A percentile compares a stretch with the other conserved stretches of the same genome.
Evolutionary conservation across 2,888 invertebrate genomes (phyloP).

Genomic region (Rotaria sp.): DNA sequence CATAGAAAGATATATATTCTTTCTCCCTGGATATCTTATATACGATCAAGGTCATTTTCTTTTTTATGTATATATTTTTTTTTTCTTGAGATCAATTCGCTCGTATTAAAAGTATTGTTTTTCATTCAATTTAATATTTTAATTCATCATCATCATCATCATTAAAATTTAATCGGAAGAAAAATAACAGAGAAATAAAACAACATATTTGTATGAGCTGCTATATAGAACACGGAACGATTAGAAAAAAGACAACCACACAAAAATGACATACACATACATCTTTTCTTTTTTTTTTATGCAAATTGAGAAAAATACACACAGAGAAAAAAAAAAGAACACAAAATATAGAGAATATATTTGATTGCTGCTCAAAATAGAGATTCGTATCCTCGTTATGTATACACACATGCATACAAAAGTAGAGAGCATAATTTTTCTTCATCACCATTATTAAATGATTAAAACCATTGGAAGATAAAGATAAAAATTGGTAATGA

Average conservation of each 20-base stretch:
- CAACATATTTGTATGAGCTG: conserved; percentile 21
- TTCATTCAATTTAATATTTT: neutral
- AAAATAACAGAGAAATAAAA: conserved; percentile 22
- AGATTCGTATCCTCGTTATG: conserved; percentile 4
- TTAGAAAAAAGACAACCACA: conserved; percentile 1
- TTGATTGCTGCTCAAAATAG: neutral
- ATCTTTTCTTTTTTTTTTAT: neutral
- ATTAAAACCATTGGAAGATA: neutral
- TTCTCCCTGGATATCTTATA: neutral
- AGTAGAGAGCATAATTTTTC: neutral
- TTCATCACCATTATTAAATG: neutral
- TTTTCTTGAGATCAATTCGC: too few relatives aligned
- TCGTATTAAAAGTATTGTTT: neutral
- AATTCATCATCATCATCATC: conserved; percentile 4
- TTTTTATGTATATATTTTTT: too few relatives aligned
- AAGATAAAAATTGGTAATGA: too few relatives aligned
- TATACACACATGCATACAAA: neutral
- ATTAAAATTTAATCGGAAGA: neutral
- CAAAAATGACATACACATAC: neutral
- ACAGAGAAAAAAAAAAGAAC: neutral
- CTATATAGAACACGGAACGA: neutral
- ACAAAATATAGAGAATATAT: neutral
- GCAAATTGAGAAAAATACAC: neutral
- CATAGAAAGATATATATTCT: too few relatives aligned
- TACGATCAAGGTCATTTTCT: neutral